Base-by-base conservation (phyloP, 2,113 vertebrate species). In the Taurulus bubalis region DNA sequence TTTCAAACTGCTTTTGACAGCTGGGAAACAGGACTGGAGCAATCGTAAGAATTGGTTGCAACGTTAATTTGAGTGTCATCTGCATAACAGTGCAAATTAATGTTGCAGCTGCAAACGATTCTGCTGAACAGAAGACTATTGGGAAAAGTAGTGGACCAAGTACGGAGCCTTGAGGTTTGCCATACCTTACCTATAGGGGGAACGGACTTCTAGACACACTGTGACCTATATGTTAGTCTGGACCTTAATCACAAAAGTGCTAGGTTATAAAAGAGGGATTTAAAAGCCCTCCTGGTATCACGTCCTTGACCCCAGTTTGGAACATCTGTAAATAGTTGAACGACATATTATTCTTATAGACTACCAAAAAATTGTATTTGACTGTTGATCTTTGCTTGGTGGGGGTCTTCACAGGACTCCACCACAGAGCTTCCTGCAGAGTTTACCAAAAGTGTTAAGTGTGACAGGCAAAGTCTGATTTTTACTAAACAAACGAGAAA, bases 261-360 rank as follows among this genome's bases (percentile, higher is more conserved):
- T 4, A 75, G 12, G 30, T 82, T 58, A 66, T 56, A 56, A 64
- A 70, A 1, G 0, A 71, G 36, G 56, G 32, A 63, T 34, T 14
- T 3, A 26, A 60, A n/a, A 28, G 24, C 36, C 58, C 9, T 63
- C 10, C 56, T 55, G 53, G 36, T 63, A 32, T 59, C 40, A 26
- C 18, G 56, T 42, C 56, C 58, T 71, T 32, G 1, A 83, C 53
- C 71, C 63, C 51, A 40, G 36, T 79, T 88, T 86, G 59, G 36
- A 88, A 77, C 49, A 82, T 77, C 3, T 93, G 88, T 94, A 92
- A 82, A 93, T 93, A 91, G 62, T 65, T 85, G 11, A 87, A 81
- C 60, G 71, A 36, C 74, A 90, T 86, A 82, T 82, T 83, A 85
- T 90, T 90, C 77, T 88, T 86, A 81, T 78, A 74, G 49, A 86